A percentile compares a stretch with the other conserved stretches of the same genome.
Conservation (phyloP, 2,888 invertebrate species). For the Trichopoda pennipes region DNA sequence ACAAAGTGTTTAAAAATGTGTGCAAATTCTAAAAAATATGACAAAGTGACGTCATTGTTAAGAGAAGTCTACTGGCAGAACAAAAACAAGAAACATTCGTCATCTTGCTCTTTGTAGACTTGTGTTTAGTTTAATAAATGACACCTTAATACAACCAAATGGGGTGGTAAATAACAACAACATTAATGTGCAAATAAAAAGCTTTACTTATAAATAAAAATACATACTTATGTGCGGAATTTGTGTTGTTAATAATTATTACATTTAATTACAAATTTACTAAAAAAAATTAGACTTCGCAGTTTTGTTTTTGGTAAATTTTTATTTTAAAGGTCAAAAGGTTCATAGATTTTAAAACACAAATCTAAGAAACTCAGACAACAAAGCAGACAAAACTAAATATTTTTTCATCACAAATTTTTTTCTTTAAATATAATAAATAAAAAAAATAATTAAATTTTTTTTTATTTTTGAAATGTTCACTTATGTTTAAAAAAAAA, state of each 20-base stretch:
- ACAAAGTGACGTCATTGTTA: constrained; percentile 65
- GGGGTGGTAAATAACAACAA: constrained; percentile 60
- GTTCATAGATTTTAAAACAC: constrained; percentile 1
- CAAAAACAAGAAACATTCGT: constrained; percentile 55
- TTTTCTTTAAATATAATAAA: background rate
- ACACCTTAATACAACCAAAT: constrained; percentile 47
- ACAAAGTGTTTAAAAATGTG: constrained; percentile 12
- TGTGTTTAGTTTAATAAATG: constrained; percentile 7
- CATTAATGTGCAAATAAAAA: constrained; percentile 24
- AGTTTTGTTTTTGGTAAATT: constrained; percentile 3
- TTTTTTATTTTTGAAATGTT: background rate
- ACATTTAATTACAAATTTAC: background rate
- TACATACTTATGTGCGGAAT: background rate
- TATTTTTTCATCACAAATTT: background rate
- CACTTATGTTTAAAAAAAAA: background rate
- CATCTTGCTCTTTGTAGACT: constrained; percentile 39
- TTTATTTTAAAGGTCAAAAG: constrained; percentile 43
- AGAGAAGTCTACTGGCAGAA: constrained; percentile 26
- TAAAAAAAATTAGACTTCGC: background rate
- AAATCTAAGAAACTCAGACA: constrained; percentile 32
- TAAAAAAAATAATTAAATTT: background rate
- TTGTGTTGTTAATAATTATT: no score
- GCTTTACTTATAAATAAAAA: background rate
- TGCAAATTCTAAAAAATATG: constrained; percentile 1
- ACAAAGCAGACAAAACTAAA: constrained; percentile 39